Conservation (phyloP, 2,797 vertebrate species). For the Carapus acus region DNA sequence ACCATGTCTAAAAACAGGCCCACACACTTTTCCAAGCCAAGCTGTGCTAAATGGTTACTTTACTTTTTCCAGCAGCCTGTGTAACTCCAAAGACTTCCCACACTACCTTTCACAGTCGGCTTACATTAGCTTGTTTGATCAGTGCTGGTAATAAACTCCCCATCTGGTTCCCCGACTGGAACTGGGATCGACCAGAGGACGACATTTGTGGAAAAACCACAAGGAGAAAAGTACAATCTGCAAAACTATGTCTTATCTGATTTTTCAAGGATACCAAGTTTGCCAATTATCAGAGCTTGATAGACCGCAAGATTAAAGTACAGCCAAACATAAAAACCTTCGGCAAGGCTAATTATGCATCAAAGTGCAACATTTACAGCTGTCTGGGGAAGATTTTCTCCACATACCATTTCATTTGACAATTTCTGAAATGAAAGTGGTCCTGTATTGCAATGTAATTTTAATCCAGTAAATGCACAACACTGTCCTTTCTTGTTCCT, state of each 20-base stretch:
- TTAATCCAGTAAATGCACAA: neutral
- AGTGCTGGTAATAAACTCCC: slow-evolving; percentile 61
- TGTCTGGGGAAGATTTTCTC: neutral
- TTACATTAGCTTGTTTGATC: slow-evolving; percentile 67
- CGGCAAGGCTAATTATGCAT: neutral
- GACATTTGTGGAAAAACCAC: slow-evolving; percentile 45
- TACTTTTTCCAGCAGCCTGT: slow-evolving; percentile 44
- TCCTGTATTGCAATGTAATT: neutral
- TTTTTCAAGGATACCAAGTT: slow-evolving; percentile 31
- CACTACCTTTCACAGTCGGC: slow-evolving; percentile 46
- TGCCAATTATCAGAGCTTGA: slow-evolving; percentile 23
- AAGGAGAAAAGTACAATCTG: slow-evolving; percentile 20
- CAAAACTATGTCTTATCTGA: slow-evolving; percentile 27
- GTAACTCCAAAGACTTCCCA: slow-evolving; percentile 20
- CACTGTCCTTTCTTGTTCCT: neutral
- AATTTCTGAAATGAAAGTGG: neutral
- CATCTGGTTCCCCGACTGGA: slow-evolving; percentile 52
- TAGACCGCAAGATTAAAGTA: neutral
- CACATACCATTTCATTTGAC: neutral
- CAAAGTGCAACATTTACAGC: neutral
- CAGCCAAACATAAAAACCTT: slow-evolving; percentile 3
- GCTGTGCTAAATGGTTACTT: slow-evolving; percentile 44
- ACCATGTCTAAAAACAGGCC: slow-evolving; percentile 18
- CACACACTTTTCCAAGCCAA: slow-evolving; percentile 35
- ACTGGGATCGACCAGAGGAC: slow-evolving; percentile 36